Conservation (phyloP, 1,140 invertebrate genomes). For the Phenacoccus solenopsis region DNA sequence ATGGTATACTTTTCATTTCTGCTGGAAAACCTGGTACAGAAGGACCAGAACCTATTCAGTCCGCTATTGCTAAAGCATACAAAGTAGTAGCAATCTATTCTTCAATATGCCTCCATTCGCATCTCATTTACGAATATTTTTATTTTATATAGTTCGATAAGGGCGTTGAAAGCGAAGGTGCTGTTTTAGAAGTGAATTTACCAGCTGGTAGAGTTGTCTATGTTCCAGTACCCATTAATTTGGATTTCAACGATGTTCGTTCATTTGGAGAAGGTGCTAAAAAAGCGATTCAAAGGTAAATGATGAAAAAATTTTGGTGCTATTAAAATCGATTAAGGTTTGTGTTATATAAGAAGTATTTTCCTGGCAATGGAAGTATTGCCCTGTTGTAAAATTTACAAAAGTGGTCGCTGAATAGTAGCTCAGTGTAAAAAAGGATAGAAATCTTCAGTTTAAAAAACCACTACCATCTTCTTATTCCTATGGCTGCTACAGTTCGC, state of each 20-base stretch:
- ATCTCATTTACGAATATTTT: not conserved
- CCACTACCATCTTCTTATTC: too few relatives aligned
- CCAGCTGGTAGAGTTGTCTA: constrained; percentile 24
- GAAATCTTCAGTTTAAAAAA: too few relatives aligned
- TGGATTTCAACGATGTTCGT: constrained; percentile 67
- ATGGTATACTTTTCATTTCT: constrained; percentile 17
- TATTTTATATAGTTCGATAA: constrained; percentile 23
- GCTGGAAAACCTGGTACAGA: not conserved
- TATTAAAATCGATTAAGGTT: too few relatives aligned
- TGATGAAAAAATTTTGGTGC: too few relatives aligned
- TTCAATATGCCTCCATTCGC: not conserved
- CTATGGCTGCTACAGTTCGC: too few relatives aligned
- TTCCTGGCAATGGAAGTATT: too few relatives aligned
- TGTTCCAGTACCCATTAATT: constrained; percentile 21
- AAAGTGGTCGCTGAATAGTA: too few relatives aligned
- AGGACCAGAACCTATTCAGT: not conserved
- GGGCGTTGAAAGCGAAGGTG: constrained; percentile 19
- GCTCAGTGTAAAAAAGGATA: too few relatives aligned
- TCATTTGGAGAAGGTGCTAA: constrained; percentile 47
- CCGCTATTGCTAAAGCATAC: not conserved
- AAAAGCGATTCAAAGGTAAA: constrained; percentile 46
- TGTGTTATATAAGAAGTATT: too few relatives aligned
- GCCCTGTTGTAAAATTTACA: too few relatives aligned
- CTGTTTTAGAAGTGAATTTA: constrained; percentile 20
- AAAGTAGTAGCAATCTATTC: not conserved